Base-by-base conservation (phyloP, 2,797 vertebrate species). In the Pipistrellus kuhlii region DNA sequence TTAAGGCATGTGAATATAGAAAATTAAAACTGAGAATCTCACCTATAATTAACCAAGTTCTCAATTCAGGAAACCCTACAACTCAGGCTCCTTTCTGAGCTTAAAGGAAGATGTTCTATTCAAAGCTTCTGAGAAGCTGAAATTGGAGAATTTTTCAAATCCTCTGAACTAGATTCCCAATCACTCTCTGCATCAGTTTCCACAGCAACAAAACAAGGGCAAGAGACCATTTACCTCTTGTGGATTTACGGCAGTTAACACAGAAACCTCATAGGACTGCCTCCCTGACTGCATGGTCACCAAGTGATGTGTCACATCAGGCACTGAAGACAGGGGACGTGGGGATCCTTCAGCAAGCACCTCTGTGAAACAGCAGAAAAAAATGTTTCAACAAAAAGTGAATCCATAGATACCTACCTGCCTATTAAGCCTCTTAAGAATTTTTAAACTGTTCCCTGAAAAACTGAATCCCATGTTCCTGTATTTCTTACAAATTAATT, bases 301-400 rank as follows among this genome's bases (percentile, higher is more conserved):
- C 97, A 99, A 75, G 38, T 99, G 98, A 82, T 98, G 98, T n/a
- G 98, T 98, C 5, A 98, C 98, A 95, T 98, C 98, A 0, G 98
- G 98, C 94, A 98, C 98, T 75, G 91, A 95, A 86, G 97, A 96
- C 64, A 94, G 78, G 68, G 94, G 76, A 51, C 83, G 89, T 80
- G 95, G 84, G 72, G 94, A 68, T 95, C 94, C 95, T 98, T 97
- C 97, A 95, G 93, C 92, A 95, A 97, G 97, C 97, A 96, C 97
- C 93, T 97, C 95, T 97, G 84, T 75, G 82, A 87, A 94, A 90
- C 44, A 88, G 23, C 9, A 94, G 21, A 90, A 96, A 73, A 96
- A 72, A 90, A 94, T 46, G 46, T 80, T 53, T 93, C 66, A 95
- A 4, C 57, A 27, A 89, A 94, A 78, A 81, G 32, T 76, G n/a